Conservation (phyloP, 2,888 invertebrate genomes). For the Mycalesis mineus region DNA sequence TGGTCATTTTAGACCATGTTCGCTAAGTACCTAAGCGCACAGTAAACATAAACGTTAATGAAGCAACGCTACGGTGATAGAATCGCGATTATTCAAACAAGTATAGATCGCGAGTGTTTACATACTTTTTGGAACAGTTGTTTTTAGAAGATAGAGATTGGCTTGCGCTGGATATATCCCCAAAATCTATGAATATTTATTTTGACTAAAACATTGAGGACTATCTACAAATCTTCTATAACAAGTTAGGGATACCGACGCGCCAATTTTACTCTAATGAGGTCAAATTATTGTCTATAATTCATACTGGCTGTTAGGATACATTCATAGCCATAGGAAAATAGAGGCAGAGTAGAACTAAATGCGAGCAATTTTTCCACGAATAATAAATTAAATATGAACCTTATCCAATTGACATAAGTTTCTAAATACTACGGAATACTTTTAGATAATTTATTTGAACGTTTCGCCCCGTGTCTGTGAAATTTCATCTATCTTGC, state of each 20-base stretch:
- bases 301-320: slow-evolving; percentile 5
- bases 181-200: slow-evolving; percentile 27
- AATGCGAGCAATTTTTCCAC: neutral
- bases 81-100: neutral
- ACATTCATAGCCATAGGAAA: slow-evolving; percentile 2
- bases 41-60: no score
- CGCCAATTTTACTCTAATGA: slow-evolving; percentile 24
- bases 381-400: neutral
- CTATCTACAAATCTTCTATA: slow-evolving; percentile 35
- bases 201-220: slow-evolving; percentile 34
- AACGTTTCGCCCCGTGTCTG: neutral
- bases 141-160: slow-evolving; percentile 21
- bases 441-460: no score
- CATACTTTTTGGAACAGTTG: neutral
- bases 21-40: no score
- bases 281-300: slow-evolving; percentile 27
- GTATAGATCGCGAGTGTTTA: no score
- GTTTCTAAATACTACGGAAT: neutral
- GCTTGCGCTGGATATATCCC: slow-evolving; percentile 23
- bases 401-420: neutral
- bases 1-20: no score
- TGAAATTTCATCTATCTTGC: neutral
- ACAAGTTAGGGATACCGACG: slow-evolving; percentile 23
- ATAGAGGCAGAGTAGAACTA: neutral
- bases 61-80: neutral